Conservation (phyloP, 35 echinoderm and acorn worm genomes). For the Apostichopus californicus region DNA sequence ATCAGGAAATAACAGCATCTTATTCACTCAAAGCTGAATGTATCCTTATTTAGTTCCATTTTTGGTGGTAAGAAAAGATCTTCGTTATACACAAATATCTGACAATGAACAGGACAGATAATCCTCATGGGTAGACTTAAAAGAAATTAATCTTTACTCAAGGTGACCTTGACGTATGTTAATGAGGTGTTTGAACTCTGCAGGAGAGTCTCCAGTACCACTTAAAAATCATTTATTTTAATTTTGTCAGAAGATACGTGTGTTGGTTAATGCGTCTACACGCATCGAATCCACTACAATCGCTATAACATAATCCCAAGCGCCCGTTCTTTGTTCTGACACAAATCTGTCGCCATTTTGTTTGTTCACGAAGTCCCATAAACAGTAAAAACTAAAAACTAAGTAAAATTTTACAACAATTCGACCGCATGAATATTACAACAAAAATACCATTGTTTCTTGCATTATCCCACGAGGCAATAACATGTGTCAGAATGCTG, state of each 20-base stretch:
- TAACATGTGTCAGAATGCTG: too few relatives aligned
- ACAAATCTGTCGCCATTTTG: neutral
- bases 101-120: too few relatives aligned
- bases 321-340: neutral
- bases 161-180: slow-evolving; percentile 21
- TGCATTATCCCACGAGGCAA: too few relatives aligned
- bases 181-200: slow-evolving; percentile 10
- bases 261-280: neutral
- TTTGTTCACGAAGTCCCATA: neutral
- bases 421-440: neutral
- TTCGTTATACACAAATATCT: too few relatives aligned
- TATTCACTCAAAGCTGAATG: too few relatives aligned
- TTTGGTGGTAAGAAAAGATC: too few relatives aligned
- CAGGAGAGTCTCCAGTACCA: slow-evolving; percentile 5
- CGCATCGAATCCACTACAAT: neutral
- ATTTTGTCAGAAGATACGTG: slow-evolving; percentile 13
- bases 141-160: neutral
- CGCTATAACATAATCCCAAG: neutral
- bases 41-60: too few relatives aligned
- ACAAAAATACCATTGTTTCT: too few relatives aligned
- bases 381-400: neutral
- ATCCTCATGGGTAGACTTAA: neutral
- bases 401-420: neutral
- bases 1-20: too few relatives aligned
- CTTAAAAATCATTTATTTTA: slow-evolving; percentile 17